These are phyloP conservation scores for Cetoscarus ocellatus DNA, from an alignment of 2,797 vertebrate genomes.

Conservation along the genomic window DNA sequence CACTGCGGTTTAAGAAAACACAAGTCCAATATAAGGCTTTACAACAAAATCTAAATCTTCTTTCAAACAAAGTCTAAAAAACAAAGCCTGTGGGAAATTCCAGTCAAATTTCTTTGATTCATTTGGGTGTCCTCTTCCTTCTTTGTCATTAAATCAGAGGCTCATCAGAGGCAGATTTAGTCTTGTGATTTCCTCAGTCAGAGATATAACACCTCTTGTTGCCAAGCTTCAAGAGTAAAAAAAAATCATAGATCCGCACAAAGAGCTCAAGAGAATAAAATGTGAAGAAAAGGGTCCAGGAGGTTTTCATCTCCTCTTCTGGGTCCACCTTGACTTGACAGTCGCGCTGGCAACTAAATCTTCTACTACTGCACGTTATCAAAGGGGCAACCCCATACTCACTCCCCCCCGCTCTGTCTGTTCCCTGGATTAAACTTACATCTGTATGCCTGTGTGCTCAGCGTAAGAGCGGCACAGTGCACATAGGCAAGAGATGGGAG, in stretches of 20 bases:
- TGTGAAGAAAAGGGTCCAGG: slow-evolving; percentile 51
- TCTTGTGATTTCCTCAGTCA: slow-evolving; percentile 67
- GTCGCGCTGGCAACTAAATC: slow-evolving; percentile 48
- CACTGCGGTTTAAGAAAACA: slow-evolving; percentile 33
- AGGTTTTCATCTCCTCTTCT: slow-evolving; percentile 63
- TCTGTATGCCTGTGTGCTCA: slow-evolving; percentile 71
- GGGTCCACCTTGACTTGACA: slow-evolving; percentile 62
- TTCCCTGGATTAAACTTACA: slow-evolving; percentile 82
- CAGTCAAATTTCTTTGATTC: slow-evolving; percentile 50
- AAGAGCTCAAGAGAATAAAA: slow-evolving; percentile 57
- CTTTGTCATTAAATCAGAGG: slow-evolving; percentile 50
- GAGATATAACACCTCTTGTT: slow-evolving; percentile 60
- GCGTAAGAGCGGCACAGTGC: slow-evolving; percentile 66
- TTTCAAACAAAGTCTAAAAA: slow-evolving; percentile 19
- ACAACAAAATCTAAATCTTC: slow-evolving; percentile 17
- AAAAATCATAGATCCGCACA: slow-evolving; percentile 68
- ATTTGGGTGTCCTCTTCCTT: slow-evolving; percentile 34
- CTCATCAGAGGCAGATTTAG: slow-evolving; percentile 54
- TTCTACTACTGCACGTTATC: slow-evolving; percentile 53
- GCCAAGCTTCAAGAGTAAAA: slow-evolving; percentile 53
- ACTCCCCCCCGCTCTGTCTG: slow-evolving; percentile 58
- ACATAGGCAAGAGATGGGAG: slow-evolving; percentile 62
- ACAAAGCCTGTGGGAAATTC: slow-evolving; percentile 1
- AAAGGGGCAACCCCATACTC: slow-evolving; percentile 62
- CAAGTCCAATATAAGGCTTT: slow-evolving; percentile 21